phyloP scores from a whole-genome alignment of 1,140 invertebrate species.

The Hylaeus anthracinus region DNA sequence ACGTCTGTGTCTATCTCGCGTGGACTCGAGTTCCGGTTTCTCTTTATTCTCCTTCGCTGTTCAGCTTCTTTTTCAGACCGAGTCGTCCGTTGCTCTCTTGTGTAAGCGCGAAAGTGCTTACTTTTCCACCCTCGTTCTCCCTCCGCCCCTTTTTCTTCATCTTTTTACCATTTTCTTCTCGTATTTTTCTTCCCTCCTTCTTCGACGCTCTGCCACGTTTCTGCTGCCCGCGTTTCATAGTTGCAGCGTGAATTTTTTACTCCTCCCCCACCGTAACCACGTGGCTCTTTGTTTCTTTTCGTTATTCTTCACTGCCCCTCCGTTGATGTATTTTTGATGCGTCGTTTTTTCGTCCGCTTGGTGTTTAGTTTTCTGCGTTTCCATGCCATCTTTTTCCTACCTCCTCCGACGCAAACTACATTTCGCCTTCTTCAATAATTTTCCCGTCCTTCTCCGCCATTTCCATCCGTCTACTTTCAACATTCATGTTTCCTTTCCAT shows the following conservation, averaged over 20 bases:
- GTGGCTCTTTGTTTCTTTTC: neutral
- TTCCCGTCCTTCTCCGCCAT: neutral
- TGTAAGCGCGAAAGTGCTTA: constrained; percentile 32
- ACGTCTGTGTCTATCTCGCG: constrained; percentile 21
- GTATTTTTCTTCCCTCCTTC: constrained; percentile 16
- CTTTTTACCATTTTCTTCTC: constrained; percentile 21
- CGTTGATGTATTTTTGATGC: constrained; percentile 1
- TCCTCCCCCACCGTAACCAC: neutral
- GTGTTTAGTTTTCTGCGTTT: neutral
- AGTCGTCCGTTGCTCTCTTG: constrained; percentile 45
- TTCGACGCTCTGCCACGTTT: constrained; percentile 3
- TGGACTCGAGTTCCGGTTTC: constrained; percentile 23
- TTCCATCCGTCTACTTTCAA: neutral
- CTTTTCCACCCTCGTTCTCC: constrained; percentile 24
- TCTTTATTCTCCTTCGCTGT: constrained; percentile 35
- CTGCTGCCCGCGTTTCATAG: constrained; percentile 5
- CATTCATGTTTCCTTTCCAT: neutral
- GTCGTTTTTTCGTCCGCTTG: neutral
- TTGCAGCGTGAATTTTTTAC: constrained; percentile 19
- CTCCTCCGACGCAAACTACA: neutral
- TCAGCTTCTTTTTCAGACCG: constrained; percentile 39
- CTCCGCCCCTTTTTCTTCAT: neutral
- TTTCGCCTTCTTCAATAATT: neutral
- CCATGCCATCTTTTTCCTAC: neutral
- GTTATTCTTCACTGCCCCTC: neutral